A percentile compares a stretch with the other conserved stretches of the same genome.
Conservation (phyloP, 2,888 invertebrate genomes). For the Pediacus dermestoides region DNA sequence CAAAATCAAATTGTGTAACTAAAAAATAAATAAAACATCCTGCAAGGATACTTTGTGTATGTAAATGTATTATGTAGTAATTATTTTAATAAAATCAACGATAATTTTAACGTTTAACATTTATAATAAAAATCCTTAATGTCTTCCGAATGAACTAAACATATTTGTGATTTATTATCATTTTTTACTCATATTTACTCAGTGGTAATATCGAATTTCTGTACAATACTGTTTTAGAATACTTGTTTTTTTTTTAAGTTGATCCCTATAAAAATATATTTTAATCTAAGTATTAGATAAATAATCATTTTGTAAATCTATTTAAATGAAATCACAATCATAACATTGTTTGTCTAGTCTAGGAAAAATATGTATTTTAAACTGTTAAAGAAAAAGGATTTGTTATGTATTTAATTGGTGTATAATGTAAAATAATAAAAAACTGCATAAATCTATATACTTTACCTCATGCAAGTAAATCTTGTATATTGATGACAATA, state of each 20-base stretch:
- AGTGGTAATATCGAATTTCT: slow-evolving; percentile 21
- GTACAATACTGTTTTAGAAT: slow-evolving; percentile 20
- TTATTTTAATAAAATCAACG: slow-evolving; percentile 20
- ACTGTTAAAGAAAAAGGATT: slow-evolving; percentile 29
- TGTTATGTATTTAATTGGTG: slow-evolving; percentile 42
- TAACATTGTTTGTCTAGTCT: slow-evolving; percentile 9
- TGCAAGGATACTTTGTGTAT: too few relatives aligned
- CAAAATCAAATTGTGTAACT: too few relatives aligned
- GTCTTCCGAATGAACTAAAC: slow-evolving; percentile 38
- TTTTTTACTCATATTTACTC: slow-evolving; percentile 23
- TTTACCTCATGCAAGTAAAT: slow-evolving; percentile 42
- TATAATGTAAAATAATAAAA: slow-evolving; percentile 29
- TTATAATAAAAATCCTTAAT: slow-evolving; percentile 32
- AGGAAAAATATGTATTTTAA: slow-evolving; percentile 15
- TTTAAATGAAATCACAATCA: slow-evolving; percentile 9
- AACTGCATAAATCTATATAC: slow-evolving; percentile 33
- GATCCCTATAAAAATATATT: slow-evolving; percentile 13
- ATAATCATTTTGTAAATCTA: slow-evolving; percentile 6
- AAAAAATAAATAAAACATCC: too few relatives aligned
- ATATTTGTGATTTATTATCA: slow-evolving; percentile 28
- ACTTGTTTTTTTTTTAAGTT: slow-evolving; percentile 7
- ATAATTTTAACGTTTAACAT: slow-evolving; percentile 17
- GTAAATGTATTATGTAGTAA: too few relatives aligned
- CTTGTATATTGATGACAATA: slow-evolving; percentile 50
- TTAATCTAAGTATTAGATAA: slow-evolving; percentile 9